A percentile compares a stretch with the other conserved stretches of the same genome.
Conservation (phyloP, 2,113 vertebrate genomes). For the Hippocampus zosterae region DNA sequence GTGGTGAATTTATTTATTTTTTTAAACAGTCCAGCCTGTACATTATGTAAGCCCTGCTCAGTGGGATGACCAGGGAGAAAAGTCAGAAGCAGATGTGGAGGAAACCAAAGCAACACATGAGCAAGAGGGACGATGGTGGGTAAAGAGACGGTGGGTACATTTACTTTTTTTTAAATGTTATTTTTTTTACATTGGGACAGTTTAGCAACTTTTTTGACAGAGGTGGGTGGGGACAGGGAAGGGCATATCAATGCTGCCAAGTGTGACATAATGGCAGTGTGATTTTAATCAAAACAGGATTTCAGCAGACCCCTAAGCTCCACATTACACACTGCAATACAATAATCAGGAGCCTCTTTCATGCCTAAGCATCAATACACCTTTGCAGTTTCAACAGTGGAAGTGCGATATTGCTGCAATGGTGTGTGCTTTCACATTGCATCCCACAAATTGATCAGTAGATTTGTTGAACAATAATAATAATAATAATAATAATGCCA, state of each 20-base stretch:
- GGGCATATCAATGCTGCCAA: constrained; percentile 54
- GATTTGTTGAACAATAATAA: not conserved
- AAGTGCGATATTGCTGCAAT: not conserved
- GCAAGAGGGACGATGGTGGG: constrained; percentile 36
- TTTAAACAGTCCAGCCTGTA: not conserved
- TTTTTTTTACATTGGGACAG: constrained; percentile 30
- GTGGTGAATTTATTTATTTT: constrained; percentile 23
- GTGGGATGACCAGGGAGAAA: constrained; percentile 7
- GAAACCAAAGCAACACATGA: constrained; percentile 1
- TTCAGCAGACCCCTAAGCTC: constrained; percentile 47
- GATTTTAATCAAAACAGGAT: constrained; percentile 75
- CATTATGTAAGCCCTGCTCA: constrained; percentile 18
- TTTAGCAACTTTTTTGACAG: constrained; percentile 39
- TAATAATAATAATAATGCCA: not conserved
- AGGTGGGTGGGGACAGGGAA: constrained; percentile 45
- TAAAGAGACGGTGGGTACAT: too few species aligned
- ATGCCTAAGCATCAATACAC: not conserved
- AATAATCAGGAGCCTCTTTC: not conserved
- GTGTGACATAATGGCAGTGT: constrained; percentile 69
- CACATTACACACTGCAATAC: constrained; percentile 20
- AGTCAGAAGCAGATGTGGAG: constrained; percentile 58
- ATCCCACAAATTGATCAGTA: not conserved
- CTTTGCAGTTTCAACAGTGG: not conserved
- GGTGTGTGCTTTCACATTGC: not conserved
- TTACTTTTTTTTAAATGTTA: constrained; percentile 12